These are phyloP conservation scores for Coregonus suidteri DNA, from an alignment of 2,797 vertebrate species.

Conservation along the genomic window DNA sequence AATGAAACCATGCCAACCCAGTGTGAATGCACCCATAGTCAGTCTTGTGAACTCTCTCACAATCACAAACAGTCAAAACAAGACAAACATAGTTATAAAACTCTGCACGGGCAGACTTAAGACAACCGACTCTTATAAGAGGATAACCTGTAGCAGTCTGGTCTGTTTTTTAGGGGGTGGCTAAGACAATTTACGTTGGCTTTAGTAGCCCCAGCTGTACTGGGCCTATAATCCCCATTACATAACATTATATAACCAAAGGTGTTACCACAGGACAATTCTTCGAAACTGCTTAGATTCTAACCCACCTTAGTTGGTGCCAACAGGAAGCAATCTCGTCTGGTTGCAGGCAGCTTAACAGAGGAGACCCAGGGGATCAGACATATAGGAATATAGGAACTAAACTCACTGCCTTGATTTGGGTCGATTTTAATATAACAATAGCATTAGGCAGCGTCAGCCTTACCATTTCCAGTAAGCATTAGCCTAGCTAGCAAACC, in stretches of 20 bases:
- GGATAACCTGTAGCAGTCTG: not conserved
- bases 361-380: constrained; percentile 42
- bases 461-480: no score
- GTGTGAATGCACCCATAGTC: no score
- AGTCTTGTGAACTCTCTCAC: no score
- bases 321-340: constrained; percentile 41
- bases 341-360: constrained; percentile 3
- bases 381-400: constrained; percentile 35
- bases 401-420: not conserved
- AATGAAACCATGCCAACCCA: no score
- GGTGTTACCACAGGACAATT: not conserved
- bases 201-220: not conserved
- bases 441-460: no score
- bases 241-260: not conserved
- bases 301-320: constrained; percentile 31
- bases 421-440: not conserved
- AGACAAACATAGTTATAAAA: no score
- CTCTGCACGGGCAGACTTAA: no score
- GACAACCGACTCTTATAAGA: no score
- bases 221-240: not conserved
- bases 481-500: no score
- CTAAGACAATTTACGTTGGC: not conserved
- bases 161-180: not conserved
- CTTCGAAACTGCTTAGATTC: constrained; percentile 14
- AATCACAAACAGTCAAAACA: no score